Percentiles rank a stretch among this genome's conserved stretches.
These are phyloP conservation scores for Proales similis DNA, from an alignment of 1,140 invertebrate genomes.

Conservation along the genomic window DNA sequence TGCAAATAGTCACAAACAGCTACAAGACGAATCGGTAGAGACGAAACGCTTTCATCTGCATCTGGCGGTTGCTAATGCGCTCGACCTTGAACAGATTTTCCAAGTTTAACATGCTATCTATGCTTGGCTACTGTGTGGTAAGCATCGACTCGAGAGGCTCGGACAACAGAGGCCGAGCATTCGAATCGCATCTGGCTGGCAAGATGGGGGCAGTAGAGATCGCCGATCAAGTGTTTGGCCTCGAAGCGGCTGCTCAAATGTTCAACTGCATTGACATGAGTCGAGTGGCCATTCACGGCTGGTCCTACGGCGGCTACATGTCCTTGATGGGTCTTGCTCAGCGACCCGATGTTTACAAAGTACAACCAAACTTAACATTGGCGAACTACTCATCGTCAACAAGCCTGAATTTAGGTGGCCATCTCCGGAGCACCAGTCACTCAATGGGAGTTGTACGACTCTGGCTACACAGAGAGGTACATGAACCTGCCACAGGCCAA, in stretches of 20 bases:
- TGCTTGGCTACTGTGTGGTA: conserved; percentile 91
- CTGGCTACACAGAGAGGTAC: conserved; percentile 87
- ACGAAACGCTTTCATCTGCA: conserved; percentile 6
- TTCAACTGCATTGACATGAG: conserved; percentile 80
- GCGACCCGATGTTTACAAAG: conserved; percentile 56
- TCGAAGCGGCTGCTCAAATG: conserved; percentile 74
- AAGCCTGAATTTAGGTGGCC: conserved; percentile 58
- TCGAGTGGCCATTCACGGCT: conserved; percentile 88
- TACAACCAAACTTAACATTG: conserved; percentile 40
- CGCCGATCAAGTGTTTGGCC: conserved; percentile 87
- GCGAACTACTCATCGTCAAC: neutral
- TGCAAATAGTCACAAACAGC: conserved; percentile 89
- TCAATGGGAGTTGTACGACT: conserved; percentile 82
- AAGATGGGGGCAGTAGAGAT: conserved; percentile 90
- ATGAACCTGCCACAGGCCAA: conserved; percentile 84
- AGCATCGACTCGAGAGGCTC: conserved; percentile 89
- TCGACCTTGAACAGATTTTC: conserved; percentile 67
- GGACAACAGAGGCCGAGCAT: conserved; percentile 76
- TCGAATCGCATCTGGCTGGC: conserved; percentile 78
- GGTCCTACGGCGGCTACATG: conserved; percentile 76
- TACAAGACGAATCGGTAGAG: conserved; percentile 67
- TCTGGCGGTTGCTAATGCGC: neutral
- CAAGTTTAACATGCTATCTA: conserved; percentile 84
- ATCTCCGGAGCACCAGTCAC: conserved; percentile 94
- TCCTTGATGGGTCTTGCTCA: conserved; percentile 56